Evolutionary conservation across 2,797 vertebrate genomes (phyloP).

Genomic region (Nasua narica): DNA sequence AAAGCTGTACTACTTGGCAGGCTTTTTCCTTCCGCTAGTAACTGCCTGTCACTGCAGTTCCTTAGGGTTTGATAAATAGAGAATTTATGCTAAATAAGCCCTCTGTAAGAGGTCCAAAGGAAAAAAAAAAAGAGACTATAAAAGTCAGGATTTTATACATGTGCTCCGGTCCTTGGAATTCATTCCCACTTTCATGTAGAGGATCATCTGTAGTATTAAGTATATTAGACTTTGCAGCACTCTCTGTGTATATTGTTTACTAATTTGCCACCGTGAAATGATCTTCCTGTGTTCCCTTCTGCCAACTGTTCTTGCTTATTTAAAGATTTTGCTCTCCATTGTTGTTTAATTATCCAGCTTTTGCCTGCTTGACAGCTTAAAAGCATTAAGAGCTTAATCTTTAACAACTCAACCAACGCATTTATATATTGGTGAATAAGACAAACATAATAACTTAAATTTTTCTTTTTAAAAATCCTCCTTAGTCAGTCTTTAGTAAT

Average conservation of each 20-base stretch:
- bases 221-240: background rate
- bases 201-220: background rate
- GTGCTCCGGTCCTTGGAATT: background rate
- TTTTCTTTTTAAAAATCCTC: conserved; percentile 9
- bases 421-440: conserved; percentile 30
- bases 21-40: background rate
- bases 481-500: background rate
- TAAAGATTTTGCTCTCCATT: conserved; percentile 33
- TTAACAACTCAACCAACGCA: conserved; percentile 21
- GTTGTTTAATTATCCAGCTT: conserved; percentile 53
- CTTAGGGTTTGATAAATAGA: background rate
- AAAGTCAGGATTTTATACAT: background rate
- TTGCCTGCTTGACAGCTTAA: conserved; percentile 61
- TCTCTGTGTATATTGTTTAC: background rate
- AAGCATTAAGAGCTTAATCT: conserved; percentile 62
- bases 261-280: background rate
- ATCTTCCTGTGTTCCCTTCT: background rate
- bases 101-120: background rate
- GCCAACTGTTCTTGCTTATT: background rate
- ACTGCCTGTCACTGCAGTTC: background rate
- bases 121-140: background rate
- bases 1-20: background rate
- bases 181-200: background rate
- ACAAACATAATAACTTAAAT: conserved; percentile 37
- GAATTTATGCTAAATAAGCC: background rate